Evolutionary conservation across 2,888 invertebrate species (phyloP), one percentile per base, ranked within the genome.

Genomic region (Tribolium freemani): DNA sequence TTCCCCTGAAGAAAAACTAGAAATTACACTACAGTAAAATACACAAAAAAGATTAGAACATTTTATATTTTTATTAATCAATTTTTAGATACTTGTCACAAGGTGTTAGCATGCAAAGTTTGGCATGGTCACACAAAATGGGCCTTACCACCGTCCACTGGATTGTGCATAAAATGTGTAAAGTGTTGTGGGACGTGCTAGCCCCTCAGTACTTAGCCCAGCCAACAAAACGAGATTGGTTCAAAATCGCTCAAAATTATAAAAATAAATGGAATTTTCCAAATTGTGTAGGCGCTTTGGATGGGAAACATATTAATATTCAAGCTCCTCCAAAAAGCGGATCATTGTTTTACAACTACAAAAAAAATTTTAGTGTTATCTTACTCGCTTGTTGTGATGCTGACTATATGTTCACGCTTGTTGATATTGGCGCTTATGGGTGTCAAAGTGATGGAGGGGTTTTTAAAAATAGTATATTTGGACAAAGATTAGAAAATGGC

Each of bases 361-460:
- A 84, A 79, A 75, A 78, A 58, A 75, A 54, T 51, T 78, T 72
- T 61, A 83, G 82, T 74, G 77, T 84, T 38, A 82, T 73, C n/a
- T n/a, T n/a, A n/a, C n/a, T 83, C 60, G 83, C 80, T 45, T 54
- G 78, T 50, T 81, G 82, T 68, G 81, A 82, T 71, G 77, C 77
- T 3, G 75, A 80, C 9, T 83, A 82, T 73, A 72, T 68, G 46
- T 84, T 85, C 78, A 75, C 78, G 44, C 71, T 78, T 44, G 77
- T 80, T n/a, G 80, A 83, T 73, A 79, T 82, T 64, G 83, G 84
- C 21, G 75, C 75, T 54, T 79, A 77, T 73, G 82, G 82, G 5
- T 77, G 76, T 60, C 78, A 80, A 71, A 81, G 81, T 77, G 83
- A 84, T 74, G 81, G 81, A 8, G 81, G 79, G n/a, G 71, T 81